Percentiles rank a stretch among this genome's conserved stretches.
Conservation (phyloP, 1,140 invertebrate species). For the Euschistus heros region DNA sequence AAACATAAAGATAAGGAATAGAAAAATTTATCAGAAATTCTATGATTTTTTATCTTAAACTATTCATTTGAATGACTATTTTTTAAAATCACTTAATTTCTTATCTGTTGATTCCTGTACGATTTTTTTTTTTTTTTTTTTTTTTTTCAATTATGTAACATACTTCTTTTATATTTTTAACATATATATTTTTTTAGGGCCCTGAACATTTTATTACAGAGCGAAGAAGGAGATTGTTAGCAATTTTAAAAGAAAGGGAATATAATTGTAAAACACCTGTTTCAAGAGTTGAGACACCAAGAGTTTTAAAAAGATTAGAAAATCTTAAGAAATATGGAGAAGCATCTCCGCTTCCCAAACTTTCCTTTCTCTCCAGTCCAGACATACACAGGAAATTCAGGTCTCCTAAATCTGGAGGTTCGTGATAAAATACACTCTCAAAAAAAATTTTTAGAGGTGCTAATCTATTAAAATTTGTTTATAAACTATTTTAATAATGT, state of each 20-base stretch:
- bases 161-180: not conserved
- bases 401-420: not conserved
- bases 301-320: not conserved
- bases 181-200: conserved; percentile 4
- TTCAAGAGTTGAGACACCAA: not conserved
- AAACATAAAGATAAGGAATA: too few species aligned
- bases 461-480: too few species aligned
- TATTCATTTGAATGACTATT: not conserved
- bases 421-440: too few species aligned
- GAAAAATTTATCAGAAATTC: too few species aligned
- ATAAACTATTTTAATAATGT: too few species aligned
- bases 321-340: not conserved
- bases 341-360: conserved; percentile 6
- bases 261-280: not conserved
- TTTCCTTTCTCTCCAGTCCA: not conserved
- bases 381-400: not conserved
- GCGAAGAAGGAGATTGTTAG: not conserved
- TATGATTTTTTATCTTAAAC: too few species aligned
- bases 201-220: not conserved
- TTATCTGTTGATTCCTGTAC: not conserved
- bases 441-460: too few species aligned
- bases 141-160: not conserved
- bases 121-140: not conserved
- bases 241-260: not conserved
- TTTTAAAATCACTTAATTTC: not conserved